Evolutionary conservation across 2,888 invertebrate species (phyloP), one percentile per base, ranked within the genome.

Genomic region (Lepidochrysops patricia): DNA sequence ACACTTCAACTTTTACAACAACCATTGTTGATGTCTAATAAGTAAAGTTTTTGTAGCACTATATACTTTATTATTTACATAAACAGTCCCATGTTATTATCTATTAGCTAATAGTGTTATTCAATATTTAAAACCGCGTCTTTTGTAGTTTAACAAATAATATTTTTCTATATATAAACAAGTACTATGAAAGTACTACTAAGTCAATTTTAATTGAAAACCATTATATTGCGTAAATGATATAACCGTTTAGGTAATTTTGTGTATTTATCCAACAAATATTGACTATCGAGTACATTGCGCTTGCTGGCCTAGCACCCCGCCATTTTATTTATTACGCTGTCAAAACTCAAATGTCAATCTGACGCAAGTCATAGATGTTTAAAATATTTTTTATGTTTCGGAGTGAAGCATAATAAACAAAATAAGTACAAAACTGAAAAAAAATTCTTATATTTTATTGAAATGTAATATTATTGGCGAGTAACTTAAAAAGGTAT

Each of bases 91-190:
- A 9, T 52, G 29, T 52, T 32, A 58, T 37, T 27, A 57, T 29
- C 26, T 0, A 61, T 48, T 34, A 50, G 37, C 43, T 37, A 19
- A 50, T 19, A 61, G 35, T 61, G 43, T 59, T 27, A 60, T 29
- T 54, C 56, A 59, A 34, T 25, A 37, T 57, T 60, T 54, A 19
- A 15, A n/a, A 54, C 43, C 32, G 52, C 57, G 57, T 57, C 27
- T 32, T 58, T 25, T 12, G 19, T 54, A 19, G 54, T 12, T 1
- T 15, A 29, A 13, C 32, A 32, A 32, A 9, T 15, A 6, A n/a
- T 19, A 50, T n/a, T 26, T 32, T 32, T 54, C 29, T 29, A 2
- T 15, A 54, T 12, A 19, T 54, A n/a, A 15, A 32, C 29, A 9
- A 9, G 19, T 29, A 54, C 19, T 43, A 54, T 29, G 19, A 15